phyloP scores from a whole-genome alignment of 2,113 vertebrate species.

The Rhinichthys klamathensis region DNA sequence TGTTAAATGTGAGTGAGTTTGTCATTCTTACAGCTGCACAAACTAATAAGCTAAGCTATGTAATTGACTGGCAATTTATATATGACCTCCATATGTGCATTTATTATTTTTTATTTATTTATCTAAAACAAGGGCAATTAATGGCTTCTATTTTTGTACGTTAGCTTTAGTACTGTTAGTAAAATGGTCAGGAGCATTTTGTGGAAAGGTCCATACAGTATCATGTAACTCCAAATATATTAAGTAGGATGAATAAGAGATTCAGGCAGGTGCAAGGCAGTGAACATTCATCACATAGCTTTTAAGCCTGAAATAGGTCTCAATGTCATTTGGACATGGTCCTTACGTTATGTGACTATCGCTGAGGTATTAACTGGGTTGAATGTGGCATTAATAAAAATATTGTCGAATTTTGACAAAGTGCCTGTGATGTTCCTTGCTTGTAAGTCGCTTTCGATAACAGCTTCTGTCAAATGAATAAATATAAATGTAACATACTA shows the following conservation, averaged over 20 bases:
- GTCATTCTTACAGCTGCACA: slow-evolving; percentile 26
- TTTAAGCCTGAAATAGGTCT: neutral
- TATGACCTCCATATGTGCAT: slow-evolving; percentile 8
- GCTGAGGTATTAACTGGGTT: neutral
- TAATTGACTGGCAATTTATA: slow-evolving; percentile 16
- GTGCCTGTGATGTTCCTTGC: neutral
- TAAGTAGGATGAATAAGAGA: neutral
- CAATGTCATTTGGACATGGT: neutral
- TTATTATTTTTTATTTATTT: neutral
- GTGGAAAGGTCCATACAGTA: neutral
- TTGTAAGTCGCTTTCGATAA: neutral
- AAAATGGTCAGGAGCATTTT: neutral
- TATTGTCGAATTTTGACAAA: neutral
- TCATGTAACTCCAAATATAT: neutral
- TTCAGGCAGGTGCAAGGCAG: neutral
- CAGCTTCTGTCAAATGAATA: neutral
- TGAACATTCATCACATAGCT: neutral
- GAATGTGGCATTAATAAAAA: neutral
- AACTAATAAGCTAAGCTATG: slow-evolving; percentile 26
- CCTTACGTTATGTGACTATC: neutral
- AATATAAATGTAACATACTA: neutral
- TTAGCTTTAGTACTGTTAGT: neutral
- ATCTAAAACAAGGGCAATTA: neutral
- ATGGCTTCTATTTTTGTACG: neutral
- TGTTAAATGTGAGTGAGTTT: slow-evolving; percentile 38